Percentiles rank a stretch among this genome's conserved stretches.
Conservation (phyloP, 1,140 invertebrate species). For the Heliothis subflexa region DNA sequence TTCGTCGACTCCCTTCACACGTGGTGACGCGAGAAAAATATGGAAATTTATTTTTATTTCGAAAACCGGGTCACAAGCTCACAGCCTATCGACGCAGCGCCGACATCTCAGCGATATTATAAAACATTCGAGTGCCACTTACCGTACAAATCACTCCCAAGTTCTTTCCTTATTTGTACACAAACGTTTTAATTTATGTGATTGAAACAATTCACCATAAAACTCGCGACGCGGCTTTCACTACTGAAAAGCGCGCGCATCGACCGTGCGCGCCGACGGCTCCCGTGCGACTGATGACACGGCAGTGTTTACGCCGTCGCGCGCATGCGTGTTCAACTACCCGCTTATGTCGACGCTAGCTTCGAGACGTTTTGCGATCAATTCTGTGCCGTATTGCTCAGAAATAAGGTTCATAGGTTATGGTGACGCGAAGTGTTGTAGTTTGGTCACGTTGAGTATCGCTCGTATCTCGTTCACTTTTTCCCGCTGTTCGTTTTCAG, state of each 20-base stretch:
- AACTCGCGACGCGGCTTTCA: constrained; percentile 29
- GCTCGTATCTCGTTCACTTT: constrained; percentile 36
- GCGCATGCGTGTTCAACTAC: constrained; percentile 42
- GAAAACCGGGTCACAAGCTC: constrained; percentile 36
- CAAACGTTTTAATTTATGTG: constrained; percentile 16
- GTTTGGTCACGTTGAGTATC: constrained; percentile 26
- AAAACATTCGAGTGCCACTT: constrained; percentile 8
- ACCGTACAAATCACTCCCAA: constrained; percentile 40
- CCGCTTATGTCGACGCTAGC: constrained; percentile 18
- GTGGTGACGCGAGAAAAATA: constrained; percentile 8
- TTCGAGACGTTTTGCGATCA: not conserved
- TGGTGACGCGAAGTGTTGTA: not conserved
- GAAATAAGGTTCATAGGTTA: not conserved
- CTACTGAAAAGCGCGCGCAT: constrained; percentile 20
- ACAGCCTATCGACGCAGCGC: not conserved
- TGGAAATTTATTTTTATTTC: constrained; percentile 43
- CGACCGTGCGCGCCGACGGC: constrained; percentile 27
- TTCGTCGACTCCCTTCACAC: not conserved
- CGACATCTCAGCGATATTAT: not conserved
- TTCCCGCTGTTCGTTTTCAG: constrained; percentile 40
- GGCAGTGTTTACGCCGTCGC: constrained; percentile 38
- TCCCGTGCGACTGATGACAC: constrained; percentile 40
- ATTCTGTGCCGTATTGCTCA: constrained; percentile 1
- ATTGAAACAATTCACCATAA: constrained; percentile 40
- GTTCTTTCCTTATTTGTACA: constrained; percentile 29